Conservation (phyloP, 1,140 invertebrate genomes). For the Drosophila nikananu region DNA sequence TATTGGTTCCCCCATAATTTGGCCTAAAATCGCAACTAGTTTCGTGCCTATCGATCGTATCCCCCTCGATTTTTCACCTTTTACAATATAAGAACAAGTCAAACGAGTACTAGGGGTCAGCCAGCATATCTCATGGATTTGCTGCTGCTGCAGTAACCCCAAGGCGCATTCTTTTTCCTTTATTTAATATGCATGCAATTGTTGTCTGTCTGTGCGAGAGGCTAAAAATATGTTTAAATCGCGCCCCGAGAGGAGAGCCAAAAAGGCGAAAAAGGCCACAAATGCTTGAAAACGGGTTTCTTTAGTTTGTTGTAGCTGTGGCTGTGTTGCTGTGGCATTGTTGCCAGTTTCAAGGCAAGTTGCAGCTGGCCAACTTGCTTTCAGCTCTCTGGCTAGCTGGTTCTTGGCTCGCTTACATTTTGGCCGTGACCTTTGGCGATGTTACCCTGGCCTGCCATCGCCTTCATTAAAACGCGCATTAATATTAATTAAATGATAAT, state of each 20-base stretch:
- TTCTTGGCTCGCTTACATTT: conserved; percentile 67
- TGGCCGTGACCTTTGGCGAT: conserved; percentile 75
- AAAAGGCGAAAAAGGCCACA: conserved; percentile 34
- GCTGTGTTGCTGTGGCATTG: conserved; percentile 47
- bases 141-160: conserved; percentile 47
- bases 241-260: conserved; percentile 68
- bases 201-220: conserved; percentile 64
- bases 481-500: conserved; percentile 81
- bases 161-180: conserved; percentile 55
- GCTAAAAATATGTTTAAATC: conserved; percentile 84
- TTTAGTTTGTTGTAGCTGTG: conserved; percentile 29
- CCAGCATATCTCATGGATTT: conserved; percentile 66
- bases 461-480: conserved; percentile 68
- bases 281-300: conserved; percentile 65
- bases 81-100: conserved; percentile 55
- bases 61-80: background rate
- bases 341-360: conserved; percentile 74
- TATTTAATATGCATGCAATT: conserved; percentile 83
- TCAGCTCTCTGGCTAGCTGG: conserved; percentile 28
- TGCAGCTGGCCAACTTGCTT: conserved; percentile 63
- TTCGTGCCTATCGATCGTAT: conserved; percentile 14
- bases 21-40: conserved; percentile 1
- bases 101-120: conserved; percentile 77
- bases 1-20: background rate
- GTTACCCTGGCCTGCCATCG: conserved; percentile 10